Evolutionary conservation across 2,113 vertebrate genomes (phyloP), one percentile per base, ranked within the genome.

Genomic region (Plestiodon gilberti): DNA sequence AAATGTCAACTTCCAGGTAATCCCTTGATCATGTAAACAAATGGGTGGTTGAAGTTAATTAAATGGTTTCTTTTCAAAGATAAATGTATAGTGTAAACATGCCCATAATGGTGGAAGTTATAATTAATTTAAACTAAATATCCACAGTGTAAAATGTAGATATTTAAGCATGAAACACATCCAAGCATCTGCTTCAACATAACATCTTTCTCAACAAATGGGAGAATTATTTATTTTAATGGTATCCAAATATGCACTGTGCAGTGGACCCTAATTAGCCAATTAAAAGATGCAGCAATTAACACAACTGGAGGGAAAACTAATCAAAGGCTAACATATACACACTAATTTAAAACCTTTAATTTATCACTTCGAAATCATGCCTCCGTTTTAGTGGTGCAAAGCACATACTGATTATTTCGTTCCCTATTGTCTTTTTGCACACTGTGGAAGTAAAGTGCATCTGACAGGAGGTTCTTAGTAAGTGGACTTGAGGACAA

Each of bases 221-320:
- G 23, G 81, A 81, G 43, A 48, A 67, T 35, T 85, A 70, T 90
- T 88, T 86, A 30, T 55, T 87, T 23, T 33, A 61, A 89, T 78
- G 43, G 33, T 82, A 17, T 61, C 61, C 30, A 89, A 81, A 43
- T 57, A 6, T 62, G 30, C 1, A 3, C 76, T 87, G 73, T 65
- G 83, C 61, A 64, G n/a, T 91, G 82, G 55, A 80, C 84, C 87
- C 33, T 71, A 74, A 78, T 92, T 90, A 90, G 35, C 52, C 28
- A 59, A 71, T 82, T 85, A 87, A 80, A 81, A 71, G 38, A 74
- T 62, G 35, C 14, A 52, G 52, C 6, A 59, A 82, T 77, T 67
- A 73, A 69, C 48, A 77, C 14, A 40, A n/a, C 25, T 82, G 3
- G 28, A 33, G 64, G 40, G 62, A 69, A 93, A 93, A 91, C 81